Evolutionary conservation across 2,113 vertebrate genomes (phyloP), one percentile per base, ranked within the genome.

Genomic region (Euleptes europaea): DNA sequence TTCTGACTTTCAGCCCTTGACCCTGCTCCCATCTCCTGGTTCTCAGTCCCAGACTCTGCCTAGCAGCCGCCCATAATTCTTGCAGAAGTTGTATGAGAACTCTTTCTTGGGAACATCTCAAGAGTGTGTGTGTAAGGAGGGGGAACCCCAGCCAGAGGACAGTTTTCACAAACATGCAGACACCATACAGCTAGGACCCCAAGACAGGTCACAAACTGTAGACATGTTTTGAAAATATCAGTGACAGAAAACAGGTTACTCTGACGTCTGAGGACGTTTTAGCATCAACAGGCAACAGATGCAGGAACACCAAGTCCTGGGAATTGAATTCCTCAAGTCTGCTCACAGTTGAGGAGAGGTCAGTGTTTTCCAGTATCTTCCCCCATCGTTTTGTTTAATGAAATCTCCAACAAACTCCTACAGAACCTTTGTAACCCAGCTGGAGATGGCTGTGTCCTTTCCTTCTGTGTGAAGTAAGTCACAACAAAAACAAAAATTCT

Each of bases 351-450:
- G 49, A 86, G 81, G 13, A 88, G 74, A 87, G 85, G 66, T 73
- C 76, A 86, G n/a, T 19, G 35, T 82, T 89, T 90, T 81, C 86
- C 88, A 90, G 85, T 80, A 88, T 84, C 54, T 83, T 85, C 77
- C 66, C 84, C 35, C 81, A 28, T 78, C 51, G 73, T 74, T 88
- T 78, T 86, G 38, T 40, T 13, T 73, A 66, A 74, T 40, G 84
- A 90, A 89, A 75, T 51, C 31, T 19, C 3, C 82, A 80, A 54
- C 77, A 23, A 38, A 26, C 19, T 87, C 54, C n/a, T 74, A 31
- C 80, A 76, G 83, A 86, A 90, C 85, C 23, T 3, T 12, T 72
- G 87, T 80, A 80, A 86, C 82, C 73, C 75, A 88, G 79, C 80
- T 78, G 33, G 51, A 31, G 17, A 91, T 92, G 89, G 78, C 42